Evolutionary conservation across 2,888 invertebrate genomes (phyloP).

Genomic region (Alloplasta piceator): DNA sequence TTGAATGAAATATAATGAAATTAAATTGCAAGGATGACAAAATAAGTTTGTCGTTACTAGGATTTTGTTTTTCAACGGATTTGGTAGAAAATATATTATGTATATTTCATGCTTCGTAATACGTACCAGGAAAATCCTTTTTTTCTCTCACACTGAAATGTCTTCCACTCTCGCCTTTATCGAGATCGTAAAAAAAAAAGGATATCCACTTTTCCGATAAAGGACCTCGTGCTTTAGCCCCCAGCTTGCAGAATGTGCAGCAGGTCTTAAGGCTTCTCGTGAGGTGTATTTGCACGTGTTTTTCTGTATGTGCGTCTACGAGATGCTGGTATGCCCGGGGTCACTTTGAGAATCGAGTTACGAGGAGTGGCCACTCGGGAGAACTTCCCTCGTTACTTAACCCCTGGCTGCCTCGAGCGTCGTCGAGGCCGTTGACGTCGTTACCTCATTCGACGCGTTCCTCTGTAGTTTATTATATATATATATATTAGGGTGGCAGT

Average conservation of each 20-base stretch:
- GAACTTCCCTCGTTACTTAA: constrained; percentile 67
- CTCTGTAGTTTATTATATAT: not conserved
- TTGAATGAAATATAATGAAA: no score
- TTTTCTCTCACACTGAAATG: no score
- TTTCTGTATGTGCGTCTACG: constrained; percentile 27
- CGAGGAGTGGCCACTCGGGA: constrained; percentile 66
- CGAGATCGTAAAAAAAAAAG: no score
- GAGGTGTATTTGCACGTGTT: constrained; percentile 22
- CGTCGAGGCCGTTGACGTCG: constrained; percentile 52
- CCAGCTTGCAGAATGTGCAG: constrained; percentile 3
- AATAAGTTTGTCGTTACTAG: no score
- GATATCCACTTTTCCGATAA: no score
- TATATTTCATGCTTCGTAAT: no score
- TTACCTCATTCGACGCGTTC: constrained; percentile 45
- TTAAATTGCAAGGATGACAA: no score
- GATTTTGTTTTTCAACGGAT: no score
- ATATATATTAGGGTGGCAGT: not conserved
- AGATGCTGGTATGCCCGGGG: constrained; percentile 43
- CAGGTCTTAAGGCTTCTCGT: constrained; percentile 22
- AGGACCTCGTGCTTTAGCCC: not conserved
- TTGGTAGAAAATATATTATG: no score
- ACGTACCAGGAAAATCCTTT: no score
- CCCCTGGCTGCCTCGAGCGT: constrained; percentile 55
- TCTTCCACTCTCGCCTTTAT: no score
- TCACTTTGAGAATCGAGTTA: constrained; percentile 67